Conservation (phyloP, 2,888 invertebrate species). For the Ophion ventricosus region DNA sequence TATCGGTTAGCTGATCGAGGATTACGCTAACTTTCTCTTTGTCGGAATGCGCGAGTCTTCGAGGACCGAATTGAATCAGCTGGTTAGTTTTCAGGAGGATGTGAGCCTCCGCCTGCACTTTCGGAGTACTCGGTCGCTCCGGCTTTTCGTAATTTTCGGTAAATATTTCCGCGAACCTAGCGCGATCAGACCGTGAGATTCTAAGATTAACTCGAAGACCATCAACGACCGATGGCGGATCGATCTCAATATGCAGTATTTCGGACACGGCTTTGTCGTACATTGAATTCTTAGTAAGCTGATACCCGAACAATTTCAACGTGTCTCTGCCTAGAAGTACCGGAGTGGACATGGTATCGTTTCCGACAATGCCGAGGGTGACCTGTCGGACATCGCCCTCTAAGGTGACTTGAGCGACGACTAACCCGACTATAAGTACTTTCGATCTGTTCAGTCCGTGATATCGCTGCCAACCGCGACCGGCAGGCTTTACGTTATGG, state of each 20-base stretch:
- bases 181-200: conserved; percentile 9
- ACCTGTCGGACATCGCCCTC: conserved; percentile 22
- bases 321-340: conserved; percentile 44
- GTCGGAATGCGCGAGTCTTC: conserved; percentile 32
- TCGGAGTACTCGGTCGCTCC: conserved; percentile 38
- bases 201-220: conserved; percentile 36
- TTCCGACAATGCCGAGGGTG: conserved; percentile 36
- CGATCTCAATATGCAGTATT: conserved; percentile 38
- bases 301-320: conserved; percentile 49
- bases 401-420: conserved; percentile 37
- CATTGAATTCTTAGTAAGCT: conserved; percentile 42
- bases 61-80: conserved; percentile 42
- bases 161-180: conserved; percentile 29
- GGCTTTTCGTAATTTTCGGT: conserved; percentile 33
- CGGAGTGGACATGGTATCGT: conserved; percentile 38
- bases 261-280: conserved; percentile 41
- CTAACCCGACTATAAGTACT: conserved; percentile 28
- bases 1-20: conserved; percentile 59
- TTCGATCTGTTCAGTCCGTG: conserved; percentile 46
- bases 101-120: conserved; percentile 43
- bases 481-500: conserved; percentile 1
- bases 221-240: neutral
- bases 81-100: conserved; percentile 54
- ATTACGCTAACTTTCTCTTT: conserved; percentile 56
- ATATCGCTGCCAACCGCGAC: conserved; percentile 38